Base-by-base conservation (phyloP, 2,797 vertebrate species). In the Gambelia wislizenii region DNA sequence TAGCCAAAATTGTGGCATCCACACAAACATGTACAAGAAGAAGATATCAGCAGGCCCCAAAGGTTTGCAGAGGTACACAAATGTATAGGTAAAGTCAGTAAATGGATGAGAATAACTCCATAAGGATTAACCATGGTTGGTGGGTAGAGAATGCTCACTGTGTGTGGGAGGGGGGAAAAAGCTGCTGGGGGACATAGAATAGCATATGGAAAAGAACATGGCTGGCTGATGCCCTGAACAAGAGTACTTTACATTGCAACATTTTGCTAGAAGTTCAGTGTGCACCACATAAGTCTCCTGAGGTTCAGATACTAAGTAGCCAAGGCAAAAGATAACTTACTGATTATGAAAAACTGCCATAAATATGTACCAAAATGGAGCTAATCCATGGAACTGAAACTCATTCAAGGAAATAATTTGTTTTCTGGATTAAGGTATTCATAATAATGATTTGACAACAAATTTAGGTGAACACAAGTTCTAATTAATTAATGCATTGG, bases 401-500 rank as follows among this genome's bases (percentile, higher is more conserved):
- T 75, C 75, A 88, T n/a, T 69, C 10, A 90, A 27, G 3, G 36
- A 90, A 92, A 1, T 16, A 27, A 70, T 89, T 93, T 87, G 75
- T 44, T 87, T 72, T 86, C 77, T 42, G 1, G 81, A 86, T 74
- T 80, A 85, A 81, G 81, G 42, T 42, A 61, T 85, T 85, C 69
- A 86, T 89, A n/a, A 0, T 86, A 87, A 59, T 85, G 0, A 47
- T 25, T 87, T 87, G 74, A 20, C 49, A 80, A 76, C 59, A 91
- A 82, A 64, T 36, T 76, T 0, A 81, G 47, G 81, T 42, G 59
- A 91, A 89, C 3, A 7, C 87, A 83, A 47, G 5, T 83, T 72
- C 67, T 93, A 91, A 92, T 92, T 95, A 93, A 93, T 90, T 67
- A 16, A 80, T 91, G 67, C 54, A 93, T 81, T 90, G 33, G 14